phyloP scores from a whole-genome alignment of 2,113 vertebrate genomes.

The Pongo pygmaeus region DNA sequence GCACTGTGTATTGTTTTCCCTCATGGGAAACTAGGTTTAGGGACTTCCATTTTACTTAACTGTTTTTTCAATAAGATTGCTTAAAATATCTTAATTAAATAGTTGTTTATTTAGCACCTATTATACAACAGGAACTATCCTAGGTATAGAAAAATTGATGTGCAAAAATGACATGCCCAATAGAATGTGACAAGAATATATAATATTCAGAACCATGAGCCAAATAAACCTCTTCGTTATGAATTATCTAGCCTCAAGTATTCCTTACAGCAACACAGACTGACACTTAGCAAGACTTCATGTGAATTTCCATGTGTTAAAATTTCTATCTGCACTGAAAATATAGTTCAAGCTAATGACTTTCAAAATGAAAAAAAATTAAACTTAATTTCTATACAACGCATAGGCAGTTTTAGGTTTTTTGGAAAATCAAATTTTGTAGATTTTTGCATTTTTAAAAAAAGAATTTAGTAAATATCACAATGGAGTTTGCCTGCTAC shows the following conservation, averaged over 20 bases:
- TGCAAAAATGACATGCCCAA: not conserved
- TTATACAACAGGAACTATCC: not conserved
- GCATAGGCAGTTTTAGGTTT: not conserved
- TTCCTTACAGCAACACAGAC: no score
- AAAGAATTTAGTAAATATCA: not conserved
- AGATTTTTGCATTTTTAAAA: not conserved
- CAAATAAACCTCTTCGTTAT: no score
- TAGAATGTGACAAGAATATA: not conserved
- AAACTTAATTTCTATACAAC: not conserved
- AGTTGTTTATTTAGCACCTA: not conserved
- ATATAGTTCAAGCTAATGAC: not conserved
- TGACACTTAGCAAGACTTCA: not conserved
- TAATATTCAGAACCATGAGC: not conserved
- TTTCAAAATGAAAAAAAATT: not conserved
- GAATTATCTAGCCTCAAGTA: no score
- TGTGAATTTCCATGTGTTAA: not conserved
- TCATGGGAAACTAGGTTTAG: not conserved
- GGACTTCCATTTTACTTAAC: not conserved
- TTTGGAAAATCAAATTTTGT: not conserved
- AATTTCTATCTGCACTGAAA: not conserved
- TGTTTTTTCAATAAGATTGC: not conserved
- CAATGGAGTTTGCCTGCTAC: not conserved
- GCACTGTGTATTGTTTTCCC: not conserved
- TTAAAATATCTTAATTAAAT: not conserved
- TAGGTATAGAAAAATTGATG: not conserved